Conservation (phyloP, 2,113 vertebrate genomes). For the Astatotilapia flaviijosephi region DNA sequence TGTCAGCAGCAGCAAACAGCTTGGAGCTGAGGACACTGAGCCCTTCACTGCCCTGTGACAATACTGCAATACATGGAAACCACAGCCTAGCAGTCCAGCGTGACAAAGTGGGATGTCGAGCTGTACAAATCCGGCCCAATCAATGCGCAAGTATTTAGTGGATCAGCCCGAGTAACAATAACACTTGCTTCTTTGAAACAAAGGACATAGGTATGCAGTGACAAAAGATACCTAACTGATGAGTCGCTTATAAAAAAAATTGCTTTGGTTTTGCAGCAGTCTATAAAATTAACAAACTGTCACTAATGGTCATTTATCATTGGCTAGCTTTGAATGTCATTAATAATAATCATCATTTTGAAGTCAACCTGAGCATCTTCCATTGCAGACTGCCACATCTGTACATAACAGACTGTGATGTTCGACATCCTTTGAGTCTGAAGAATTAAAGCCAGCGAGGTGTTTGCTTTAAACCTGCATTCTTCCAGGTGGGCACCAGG, state of each 20-base stretch:
- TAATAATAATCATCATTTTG: background rate
- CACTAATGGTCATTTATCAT: background rate
- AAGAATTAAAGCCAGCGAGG: background rate
- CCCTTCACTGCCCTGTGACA: constrained; percentile 49
- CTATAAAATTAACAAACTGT: background rate
- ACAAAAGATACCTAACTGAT: background rate
- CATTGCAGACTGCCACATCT: background rate
- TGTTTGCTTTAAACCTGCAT: background rate
- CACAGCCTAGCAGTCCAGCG: background rate
- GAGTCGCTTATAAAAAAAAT: background rate
- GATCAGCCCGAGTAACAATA: background rate
- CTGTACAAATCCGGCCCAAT: background rate
- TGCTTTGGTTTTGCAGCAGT: background rate
- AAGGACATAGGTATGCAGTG: background rate
- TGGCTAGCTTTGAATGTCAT: background rate
- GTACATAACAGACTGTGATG: background rate
- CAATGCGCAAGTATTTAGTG: background rate
- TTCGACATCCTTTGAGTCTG: background rate
- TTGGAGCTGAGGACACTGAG: constrained; percentile 41
- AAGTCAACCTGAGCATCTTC: background rate
- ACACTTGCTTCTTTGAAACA: background rate
- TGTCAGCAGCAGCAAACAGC: constrained; percentile 54
- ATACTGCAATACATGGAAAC: constrained; percentile 51
- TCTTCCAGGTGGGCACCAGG: background rate
- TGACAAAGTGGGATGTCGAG: background rate